These are phyloP conservation scores for Vicugna pacos DNA, from an alignment of 2,113 vertebrate species.

Conservation along the genomic window DNA sequence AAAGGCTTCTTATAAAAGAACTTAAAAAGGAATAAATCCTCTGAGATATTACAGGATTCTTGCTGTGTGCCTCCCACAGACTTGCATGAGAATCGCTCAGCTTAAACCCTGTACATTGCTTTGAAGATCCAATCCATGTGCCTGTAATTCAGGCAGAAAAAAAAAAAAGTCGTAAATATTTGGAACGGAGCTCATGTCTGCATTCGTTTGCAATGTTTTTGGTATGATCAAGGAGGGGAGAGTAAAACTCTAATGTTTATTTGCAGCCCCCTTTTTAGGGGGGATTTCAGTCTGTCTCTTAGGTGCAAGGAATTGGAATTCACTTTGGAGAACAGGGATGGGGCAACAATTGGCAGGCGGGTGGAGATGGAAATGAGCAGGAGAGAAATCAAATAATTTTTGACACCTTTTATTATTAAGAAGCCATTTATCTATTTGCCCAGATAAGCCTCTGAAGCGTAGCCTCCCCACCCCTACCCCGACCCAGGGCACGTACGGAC, in stretches of 20 bases:
- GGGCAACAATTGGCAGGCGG: not conserved
- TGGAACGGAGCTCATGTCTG: conserved; percentile 30
- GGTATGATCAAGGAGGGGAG: not conserved
- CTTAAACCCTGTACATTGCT: conserved; percentile 70
- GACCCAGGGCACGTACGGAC: not conserved
- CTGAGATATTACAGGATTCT: conserved; percentile 82
- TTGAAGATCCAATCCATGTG: conserved; percentile 78
- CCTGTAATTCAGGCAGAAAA: conserved; percentile 41
- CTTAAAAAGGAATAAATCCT: conserved; percentile 82
- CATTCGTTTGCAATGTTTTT: conserved; percentile 47
- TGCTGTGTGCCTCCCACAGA: conserved; percentile 80
- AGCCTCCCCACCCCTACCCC: not conserved
- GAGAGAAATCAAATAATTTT: conserved; percentile 8
- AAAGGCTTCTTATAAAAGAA: conserved; percentile 77
- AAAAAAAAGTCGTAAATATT: conserved; percentile 3
- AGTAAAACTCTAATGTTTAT: conserved; percentile 48
- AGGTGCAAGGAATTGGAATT: conserved; percentile 8
- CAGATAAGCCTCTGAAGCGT: not conserved
- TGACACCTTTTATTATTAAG: conserved; percentile 28
- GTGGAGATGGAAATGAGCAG: conserved; percentile 1
- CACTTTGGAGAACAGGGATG: not conserved
- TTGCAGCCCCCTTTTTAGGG: not conserved
- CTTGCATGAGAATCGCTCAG: conserved; percentile 71
- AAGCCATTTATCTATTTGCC: not conserved
- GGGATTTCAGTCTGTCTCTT: not conserved